Evolutionary conservation across 2,888 invertebrate species (phyloP), one percentile per base, ranked within the genome.

Genomic region (Epsilonema sp.): DNA sequence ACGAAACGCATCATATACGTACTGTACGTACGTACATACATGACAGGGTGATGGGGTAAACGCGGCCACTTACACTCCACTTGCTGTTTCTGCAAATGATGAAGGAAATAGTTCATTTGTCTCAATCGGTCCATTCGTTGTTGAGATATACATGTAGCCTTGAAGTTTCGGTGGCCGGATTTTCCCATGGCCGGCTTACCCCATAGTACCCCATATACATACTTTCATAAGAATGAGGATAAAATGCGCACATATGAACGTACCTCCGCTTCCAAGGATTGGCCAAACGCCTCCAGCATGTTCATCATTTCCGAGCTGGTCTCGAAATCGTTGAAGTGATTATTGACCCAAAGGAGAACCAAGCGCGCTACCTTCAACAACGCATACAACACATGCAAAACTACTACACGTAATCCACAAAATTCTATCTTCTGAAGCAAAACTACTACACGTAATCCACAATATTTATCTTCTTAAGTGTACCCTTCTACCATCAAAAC

Each of bases 271-370:
- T 84, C 84, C 51, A 89, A 70, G 46, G 78, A 78, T 52, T 77
- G 74, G 69, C 92, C 90, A 69, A 92, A 90, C 51, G 77, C 79
- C 67, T 90, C 89, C 52, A 92, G 70, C 64, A 90, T 89, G 58
- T 87, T 86, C 78, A 89, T 87, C 89, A 97, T 89, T 50, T 78
- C 78, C 22, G 85, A 80, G 68, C 89, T 85, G 4, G 83, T 87
- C 73, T 90, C 90, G 68, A 92, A 92, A 65, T 92, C 92, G 37
- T 87, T 87, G 64, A 90, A 92, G 69, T 92, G 90, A 69, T 90
- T 94, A 68, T 92, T 94, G 1, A 94, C 92, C 97, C 97, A 99
- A 11, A 94, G 75, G 39, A 97, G 72, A 11, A 97, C 85, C 1
- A 97, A 89, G 49, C 94, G 74, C 0, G 92, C 90, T 3, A 92